Evolutionary conservation across 1,140 invertebrate genomes (phyloP), one percentile per base, ranked within the genome.

Genomic region (Mamestra configurata): DNA sequence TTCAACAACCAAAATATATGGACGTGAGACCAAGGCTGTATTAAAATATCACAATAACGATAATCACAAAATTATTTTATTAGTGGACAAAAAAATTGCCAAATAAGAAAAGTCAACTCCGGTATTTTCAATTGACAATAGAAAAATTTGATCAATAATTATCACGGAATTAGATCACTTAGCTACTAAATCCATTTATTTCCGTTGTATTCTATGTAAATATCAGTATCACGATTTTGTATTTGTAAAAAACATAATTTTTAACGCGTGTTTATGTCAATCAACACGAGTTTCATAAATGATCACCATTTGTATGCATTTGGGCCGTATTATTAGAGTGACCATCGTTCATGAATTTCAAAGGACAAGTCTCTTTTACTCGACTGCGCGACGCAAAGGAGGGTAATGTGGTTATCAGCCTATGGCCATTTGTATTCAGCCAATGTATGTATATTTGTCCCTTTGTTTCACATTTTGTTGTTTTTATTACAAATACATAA

Each of bases 251-350:
- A 37, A 64, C 31, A 64, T 64, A 18, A 3, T 18, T 18, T 64
- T 64, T 40, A 20, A 10, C 59, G n/a, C 59, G 6, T 55, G 6
- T 55, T 61, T 61, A 61, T 15, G 57, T 61, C 57, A 61, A n/a
- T n/a, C 31, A 35, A 37, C 57, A 37, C 57, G 31, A 40, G 59
- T n/a, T 11, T 40, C 11, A 64, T 13, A 64, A 40, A 64, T 40
- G 59, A 64, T 64, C 59, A 37, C 59, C 31, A 59, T 37, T 7
- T 37, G 8, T 11, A 43, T 61, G 57, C 31, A 37, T 37, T 35
- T n/a, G n/a, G 7, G 35, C 15, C 18, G 5, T 18, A 22, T 15
- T 13, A 37, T 61, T 37, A 37, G 15, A 5, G 18, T 53, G 0
- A 37, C 15, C 57, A 31, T 59, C 27, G 4, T 57, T 53, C 51